Evolutionary conservation across 2,888 invertebrate species (phyloP).

Genomic region (Temnothorax unifasciatus): DNA sequence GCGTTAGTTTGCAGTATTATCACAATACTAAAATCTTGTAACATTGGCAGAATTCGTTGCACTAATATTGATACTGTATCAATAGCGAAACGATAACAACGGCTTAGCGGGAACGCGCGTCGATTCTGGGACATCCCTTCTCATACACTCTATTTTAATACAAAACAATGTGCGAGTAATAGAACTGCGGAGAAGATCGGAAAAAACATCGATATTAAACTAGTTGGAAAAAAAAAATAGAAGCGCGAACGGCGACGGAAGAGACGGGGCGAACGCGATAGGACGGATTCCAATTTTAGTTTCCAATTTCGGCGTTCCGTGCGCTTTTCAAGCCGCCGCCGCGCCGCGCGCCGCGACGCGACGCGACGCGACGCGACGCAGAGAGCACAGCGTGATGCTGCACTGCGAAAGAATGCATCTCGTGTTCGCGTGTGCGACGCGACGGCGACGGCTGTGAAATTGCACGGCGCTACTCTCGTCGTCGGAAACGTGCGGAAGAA

Average conservation of each 20-base stretch:
- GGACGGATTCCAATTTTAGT: conserved; percentile 53
- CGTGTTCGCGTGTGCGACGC: conserved; percentile 70
- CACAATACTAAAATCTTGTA: conserved; percentile 13
- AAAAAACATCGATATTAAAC: conserved; percentile 51
- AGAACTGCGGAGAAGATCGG: not conserved
- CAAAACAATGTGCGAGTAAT: conserved; percentile 3
- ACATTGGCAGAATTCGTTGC: not conserved
- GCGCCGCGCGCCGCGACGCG: not conserved
- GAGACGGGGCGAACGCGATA: conserved; percentile 2
- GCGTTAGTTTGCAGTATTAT: conserved; percentile 7
- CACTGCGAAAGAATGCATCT: conserved; percentile 72
- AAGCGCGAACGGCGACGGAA: not conserved
- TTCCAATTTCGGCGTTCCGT: conserved; percentile 56
- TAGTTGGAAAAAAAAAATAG: conserved; percentile 34
- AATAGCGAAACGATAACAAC: not conserved
- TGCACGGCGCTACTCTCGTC: conserved; percentile 72
- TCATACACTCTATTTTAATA: conserved; percentile 2
- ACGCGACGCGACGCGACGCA: not conserved
- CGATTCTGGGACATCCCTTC: not conserved
- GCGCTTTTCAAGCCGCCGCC: conserved; percentile 37
- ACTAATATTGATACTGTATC: conserved; percentile 5
- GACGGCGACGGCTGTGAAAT: conserved; percentile 77
- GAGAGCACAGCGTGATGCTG: conserved; percentile 9
- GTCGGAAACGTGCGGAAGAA: conserved; percentile 53
- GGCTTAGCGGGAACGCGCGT: not conserved